phyloP scores from a whole-genome alignment of 2,888 invertebrate genomes.

The Deilephila elpenor region DNA sequence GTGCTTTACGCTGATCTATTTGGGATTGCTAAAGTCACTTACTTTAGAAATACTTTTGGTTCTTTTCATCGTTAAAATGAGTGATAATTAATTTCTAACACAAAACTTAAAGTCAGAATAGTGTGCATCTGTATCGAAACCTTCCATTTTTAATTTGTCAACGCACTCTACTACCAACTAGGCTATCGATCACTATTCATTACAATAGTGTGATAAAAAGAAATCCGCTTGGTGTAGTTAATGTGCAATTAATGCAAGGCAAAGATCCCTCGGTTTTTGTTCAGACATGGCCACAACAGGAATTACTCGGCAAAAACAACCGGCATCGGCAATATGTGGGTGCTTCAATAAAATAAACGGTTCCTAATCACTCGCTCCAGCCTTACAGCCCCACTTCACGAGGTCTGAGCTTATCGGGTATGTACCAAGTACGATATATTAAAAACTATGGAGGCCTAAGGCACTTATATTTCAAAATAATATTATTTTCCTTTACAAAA shows the following conservation, averaged over 20 bases:
- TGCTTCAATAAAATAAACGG: conserved; percentile 74
- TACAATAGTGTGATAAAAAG: not conserved
- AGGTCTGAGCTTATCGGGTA: not conserved
- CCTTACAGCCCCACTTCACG: not conserved
- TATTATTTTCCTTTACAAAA: too few relatives aligned
- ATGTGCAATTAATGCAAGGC: conserved; percentile 1
- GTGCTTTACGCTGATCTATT: too few relatives aligned
- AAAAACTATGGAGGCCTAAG: not conserved
- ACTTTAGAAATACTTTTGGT: too few relatives aligned
- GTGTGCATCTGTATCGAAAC: too few relatives aligned
- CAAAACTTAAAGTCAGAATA: too few relatives aligned
- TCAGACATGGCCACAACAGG: conserved; percentile 54
- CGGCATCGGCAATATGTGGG: conserved; percentile 63
- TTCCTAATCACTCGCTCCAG: conserved; percentile 57
- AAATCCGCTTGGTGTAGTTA: not conserved
- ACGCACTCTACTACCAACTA: not conserved
- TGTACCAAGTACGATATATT: not conserved
- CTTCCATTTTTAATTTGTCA: too few relatives aligned
- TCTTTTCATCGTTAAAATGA: too few relatives aligned
- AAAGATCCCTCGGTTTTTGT: conserved; percentile 41
- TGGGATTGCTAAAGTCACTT: too few relatives aligned
- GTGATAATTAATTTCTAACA: too few relatives aligned
- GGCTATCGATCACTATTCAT: not conserved
- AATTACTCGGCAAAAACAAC: conserved; percentile 59
- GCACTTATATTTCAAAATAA: not conserved